Percentiles rank a stretch among this genome's conserved stretches.
phyloP scores from a whole-genome alignment of 2,113 vertebrate species.

The Illadopsis cleaveri region DNA sequence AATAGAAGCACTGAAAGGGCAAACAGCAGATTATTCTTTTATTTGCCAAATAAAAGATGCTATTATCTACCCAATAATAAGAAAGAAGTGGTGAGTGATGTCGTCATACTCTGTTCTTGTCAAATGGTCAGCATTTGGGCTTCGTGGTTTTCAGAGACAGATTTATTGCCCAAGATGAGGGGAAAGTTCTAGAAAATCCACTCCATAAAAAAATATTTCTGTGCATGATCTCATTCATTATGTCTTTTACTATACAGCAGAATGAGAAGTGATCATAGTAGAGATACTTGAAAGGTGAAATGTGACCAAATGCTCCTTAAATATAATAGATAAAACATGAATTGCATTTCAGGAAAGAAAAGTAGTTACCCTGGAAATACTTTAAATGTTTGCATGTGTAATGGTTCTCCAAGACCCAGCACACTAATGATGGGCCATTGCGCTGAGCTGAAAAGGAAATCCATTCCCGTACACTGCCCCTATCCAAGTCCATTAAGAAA shows the following conservation, averaged over 20 bases:
- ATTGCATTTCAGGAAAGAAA: slow-evolving; percentile 67
- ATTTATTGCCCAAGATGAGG: slow-evolving; percentile 62
- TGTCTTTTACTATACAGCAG: slow-evolving; percentile 56
- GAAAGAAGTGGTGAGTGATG: slow-evolving; percentile 23
- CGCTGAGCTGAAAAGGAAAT: slow-evolving; percentile 73
- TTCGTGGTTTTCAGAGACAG: slow-evolving; percentile 43
- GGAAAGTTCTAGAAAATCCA: slow-evolving; percentile 62
- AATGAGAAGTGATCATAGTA: slow-evolving; percentile 40
- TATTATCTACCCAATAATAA: slow-evolving; percentile 35
- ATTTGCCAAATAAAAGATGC: neutral
- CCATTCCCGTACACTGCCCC: slow-evolving; percentile 53
- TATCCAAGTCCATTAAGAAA: slow-evolving; percentile 83
- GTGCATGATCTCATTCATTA: slow-evolving; percentile 67
- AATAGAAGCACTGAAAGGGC: slow-evolving; percentile 12
- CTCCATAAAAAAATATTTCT: slow-evolving; percentile 46
- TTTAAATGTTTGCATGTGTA: slow-evolving; percentile 76
- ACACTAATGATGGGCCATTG: slow-evolving; percentile 71
- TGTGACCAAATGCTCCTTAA: slow-evolving; percentile 45
- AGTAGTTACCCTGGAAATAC: slow-evolving; percentile 74
- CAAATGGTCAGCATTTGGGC: slow-evolving; percentile 58
- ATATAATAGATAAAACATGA: slow-evolving; percentile 74
- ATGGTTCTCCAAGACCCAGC: slow-evolving; percentile 68
- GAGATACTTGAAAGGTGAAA: slow-evolving; percentile 62
- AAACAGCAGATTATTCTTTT: neutral
- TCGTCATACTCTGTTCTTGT: slow-evolving; percentile 42